These are phyloP conservation scores for Notamacropus eugenii DNA, from an alignment of 2,797 vertebrate species.

Conservation along the genomic window DNA sequence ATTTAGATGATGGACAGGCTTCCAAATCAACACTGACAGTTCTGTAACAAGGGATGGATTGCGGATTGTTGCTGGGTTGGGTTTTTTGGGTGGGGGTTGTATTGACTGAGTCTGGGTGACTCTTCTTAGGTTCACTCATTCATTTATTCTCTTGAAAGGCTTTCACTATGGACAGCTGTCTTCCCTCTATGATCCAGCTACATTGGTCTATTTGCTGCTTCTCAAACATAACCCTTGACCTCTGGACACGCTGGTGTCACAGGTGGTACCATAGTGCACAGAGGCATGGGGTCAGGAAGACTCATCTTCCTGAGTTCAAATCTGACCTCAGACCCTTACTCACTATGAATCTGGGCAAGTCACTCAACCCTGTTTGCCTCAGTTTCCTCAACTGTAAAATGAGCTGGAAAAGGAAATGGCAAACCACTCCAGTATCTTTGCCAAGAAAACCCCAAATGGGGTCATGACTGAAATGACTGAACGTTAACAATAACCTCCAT, in stretches of 20 bases:
- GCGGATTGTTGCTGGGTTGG: neutral
- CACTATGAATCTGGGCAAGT: neutral
- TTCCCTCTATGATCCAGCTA: neutral
- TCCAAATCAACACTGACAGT: neutral
- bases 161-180: neutral
- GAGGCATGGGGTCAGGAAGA: neutral
- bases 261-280: neutral
- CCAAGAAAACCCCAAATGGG: neutral
- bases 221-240: neutral
- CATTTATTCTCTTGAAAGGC: neutral
- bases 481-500: neutral
- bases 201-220: neutral
- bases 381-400: neutral
- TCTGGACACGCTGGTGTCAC: neutral
- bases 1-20: neutral
- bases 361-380: neutral
- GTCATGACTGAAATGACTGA: neutral
- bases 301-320: neutral
- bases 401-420: neutral
- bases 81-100: too few species aligned
- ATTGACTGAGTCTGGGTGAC: neutral
- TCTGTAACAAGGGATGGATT: neutral
- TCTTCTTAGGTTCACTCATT: neutral
- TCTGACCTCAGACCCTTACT: neutral
- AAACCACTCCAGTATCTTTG: neutral